phyloP scores from a whole-genome alignment of 2,797 vertebrate species.

The Rhynchotus rufescens region DNA sequence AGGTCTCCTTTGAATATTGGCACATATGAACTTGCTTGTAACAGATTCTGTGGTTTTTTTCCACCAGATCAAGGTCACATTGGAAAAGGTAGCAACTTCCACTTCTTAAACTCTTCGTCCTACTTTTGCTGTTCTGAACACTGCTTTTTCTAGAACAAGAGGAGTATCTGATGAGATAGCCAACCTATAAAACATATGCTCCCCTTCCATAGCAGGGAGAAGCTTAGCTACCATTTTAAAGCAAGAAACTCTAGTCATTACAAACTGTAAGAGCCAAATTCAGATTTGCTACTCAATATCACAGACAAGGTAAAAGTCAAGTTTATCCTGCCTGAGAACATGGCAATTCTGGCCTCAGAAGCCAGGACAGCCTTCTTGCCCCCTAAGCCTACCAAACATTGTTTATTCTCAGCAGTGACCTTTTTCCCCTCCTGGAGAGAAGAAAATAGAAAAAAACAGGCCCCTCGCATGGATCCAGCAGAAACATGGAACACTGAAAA shows the following conservation, averaged over 20 bases:
- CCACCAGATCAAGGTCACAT: neutral
- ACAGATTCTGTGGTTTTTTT: neutral
- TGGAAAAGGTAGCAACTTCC: rapidly evolving
- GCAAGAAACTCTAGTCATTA: neutral
- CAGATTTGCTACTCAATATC: neutral
- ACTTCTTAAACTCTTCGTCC: neutral
- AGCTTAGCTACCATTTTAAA: neutral
- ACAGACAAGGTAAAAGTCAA: neutral
- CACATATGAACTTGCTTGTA: rapidly evolving
- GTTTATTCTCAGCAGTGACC: too few relatives aligned
- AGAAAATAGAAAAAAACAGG: too few relatives aligned
- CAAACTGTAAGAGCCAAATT: neutral
- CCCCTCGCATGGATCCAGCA: too few relatives aligned
- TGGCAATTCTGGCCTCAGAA: neutral
- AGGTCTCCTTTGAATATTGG: neutral
- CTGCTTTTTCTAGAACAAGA: neutral
- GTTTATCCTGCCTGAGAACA: too few relatives aligned
- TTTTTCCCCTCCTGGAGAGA: too few relatives aligned
- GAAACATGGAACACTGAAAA: too few relatives aligned
- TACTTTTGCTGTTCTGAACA: neutral
- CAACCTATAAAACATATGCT: neutral
- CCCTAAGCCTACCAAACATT: too few relatives aligned
- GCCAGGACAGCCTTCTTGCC: neutral
- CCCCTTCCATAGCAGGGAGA: neutral
- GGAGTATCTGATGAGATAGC: neutral